Evolutionary conservation across 1,140 invertebrate genomes (phyloP).

Genomic region (Bathynomus jamesi): DNA sequence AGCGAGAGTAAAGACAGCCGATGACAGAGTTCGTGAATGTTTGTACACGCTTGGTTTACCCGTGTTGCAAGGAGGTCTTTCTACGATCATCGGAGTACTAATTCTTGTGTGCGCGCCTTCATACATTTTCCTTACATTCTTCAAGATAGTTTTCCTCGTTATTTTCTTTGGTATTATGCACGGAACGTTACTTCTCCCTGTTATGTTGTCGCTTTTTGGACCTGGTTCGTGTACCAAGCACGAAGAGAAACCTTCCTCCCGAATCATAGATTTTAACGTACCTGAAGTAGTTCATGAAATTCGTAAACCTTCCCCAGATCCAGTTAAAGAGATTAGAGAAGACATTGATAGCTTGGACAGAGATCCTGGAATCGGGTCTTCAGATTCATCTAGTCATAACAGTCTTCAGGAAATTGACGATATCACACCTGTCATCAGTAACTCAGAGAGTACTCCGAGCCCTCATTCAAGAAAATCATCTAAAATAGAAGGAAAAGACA

Average conservation of each 20-base stretch:
- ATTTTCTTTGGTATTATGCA: slow-evolving; percentile 91
- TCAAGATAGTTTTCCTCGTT: slow-evolving; percentile 95
- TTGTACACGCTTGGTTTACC: slow-evolving; percentile 83
- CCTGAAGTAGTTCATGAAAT: not conserved
- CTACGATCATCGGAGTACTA: slow-evolving; percentile 83
- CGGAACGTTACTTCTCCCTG: slow-evolving; percentile 82
- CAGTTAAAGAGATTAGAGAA: slow-evolving; percentile 23
- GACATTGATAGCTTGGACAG: slow-evolving; percentile 52
- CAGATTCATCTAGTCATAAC: slow-evolving; percentile 60
- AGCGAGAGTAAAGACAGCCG: slow-evolving; percentile 63
- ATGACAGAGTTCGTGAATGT: slow-evolving; percentile 73
- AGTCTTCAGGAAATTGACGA: slow-evolving; percentile 53
- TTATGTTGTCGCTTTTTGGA: slow-evolving; percentile 78
- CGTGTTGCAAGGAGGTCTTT: slow-evolving; percentile 88
- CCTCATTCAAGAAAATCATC: not conserved
- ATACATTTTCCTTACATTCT: slow-evolving; percentile 94
- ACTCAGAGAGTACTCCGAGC: not conserved
- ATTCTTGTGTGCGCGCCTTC: slow-evolving; percentile 81
- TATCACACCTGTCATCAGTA: not conserved
- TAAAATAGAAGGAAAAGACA: not conserved
- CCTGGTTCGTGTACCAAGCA: slow-evolving; percentile 54
- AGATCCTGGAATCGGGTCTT: slow-evolving; percentile 76
- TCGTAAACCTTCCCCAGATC: not conserved
- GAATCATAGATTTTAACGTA: slow-evolving; percentile 41
- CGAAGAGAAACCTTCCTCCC: slow-evolving; percentile 51